Percentiles rank a stretch among this genome's conserved stretches.
phyloP scores from a whole-genome alignment of 2,113 vertebrate genomes.

The Mirza zaza region DNA sequence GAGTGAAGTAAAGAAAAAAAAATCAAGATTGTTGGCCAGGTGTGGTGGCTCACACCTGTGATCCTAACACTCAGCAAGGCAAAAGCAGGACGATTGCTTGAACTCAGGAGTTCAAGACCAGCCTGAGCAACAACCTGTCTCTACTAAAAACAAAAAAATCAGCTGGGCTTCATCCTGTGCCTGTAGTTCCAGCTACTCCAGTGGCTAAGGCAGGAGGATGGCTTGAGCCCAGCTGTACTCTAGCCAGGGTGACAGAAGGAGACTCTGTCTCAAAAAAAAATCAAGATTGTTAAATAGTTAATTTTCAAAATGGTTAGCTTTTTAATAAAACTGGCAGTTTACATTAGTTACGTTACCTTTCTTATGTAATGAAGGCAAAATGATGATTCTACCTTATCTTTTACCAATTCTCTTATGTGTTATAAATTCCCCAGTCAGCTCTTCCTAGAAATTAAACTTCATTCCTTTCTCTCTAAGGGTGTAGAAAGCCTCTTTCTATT shows the following conservation, averaged over 20 bases:
- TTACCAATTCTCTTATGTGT: not conserved
- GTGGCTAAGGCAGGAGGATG: too few species aligned
- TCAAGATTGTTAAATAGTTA: not conserved
- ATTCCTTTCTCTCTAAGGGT: not conserved
- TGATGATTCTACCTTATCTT: constrained; percentile 10
- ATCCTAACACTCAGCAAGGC: too few species aligned
- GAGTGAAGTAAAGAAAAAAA: not conserved
- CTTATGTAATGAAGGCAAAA: constrained; percentile 1
- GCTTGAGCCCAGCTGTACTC: too few species aligned
- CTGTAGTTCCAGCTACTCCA: too few species aligned
- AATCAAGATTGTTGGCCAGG: too few species aligned
- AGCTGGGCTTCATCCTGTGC: too few species aligned
- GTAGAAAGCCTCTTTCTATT: constrained; percentile 3
- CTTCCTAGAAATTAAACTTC: constrained; percentile 33
- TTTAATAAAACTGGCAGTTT: not conserved
- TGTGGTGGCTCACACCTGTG: too few species aligned
- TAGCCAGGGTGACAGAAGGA: too few species aligned
- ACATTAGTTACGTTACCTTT: not conserved
- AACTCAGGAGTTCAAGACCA: too few species aligned
- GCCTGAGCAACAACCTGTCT: too few species aligned
- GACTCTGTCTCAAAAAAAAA: not conserved
- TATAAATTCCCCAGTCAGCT: constrained; percentile 25
- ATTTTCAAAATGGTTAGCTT: constrained; percentile 12
- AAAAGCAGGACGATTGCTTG: too few species aligned
- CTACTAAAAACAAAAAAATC: too few species aligned